Conservation (phyloP, 2,888 invertebrate genomes). For the Pachycephus smyrnensis region DNA sequence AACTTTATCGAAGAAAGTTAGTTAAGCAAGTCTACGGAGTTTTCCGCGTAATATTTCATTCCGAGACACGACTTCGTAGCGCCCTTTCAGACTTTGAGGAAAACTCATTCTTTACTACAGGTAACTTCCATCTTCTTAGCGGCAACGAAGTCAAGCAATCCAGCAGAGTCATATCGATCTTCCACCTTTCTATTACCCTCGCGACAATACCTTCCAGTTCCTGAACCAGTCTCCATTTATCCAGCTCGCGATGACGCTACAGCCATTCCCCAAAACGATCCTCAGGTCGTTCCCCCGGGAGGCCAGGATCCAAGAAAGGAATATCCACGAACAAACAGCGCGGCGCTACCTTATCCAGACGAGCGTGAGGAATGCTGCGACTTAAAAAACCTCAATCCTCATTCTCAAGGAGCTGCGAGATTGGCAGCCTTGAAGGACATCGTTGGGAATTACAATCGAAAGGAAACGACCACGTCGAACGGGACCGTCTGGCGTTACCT, state of each 20-base stretch:
- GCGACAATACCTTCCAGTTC: not conserved
- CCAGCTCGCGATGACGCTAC: slow-evolving; percentile 7
- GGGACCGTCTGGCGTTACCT: not conserved
- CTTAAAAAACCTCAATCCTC: not conserved
- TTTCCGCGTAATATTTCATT: not conserved
- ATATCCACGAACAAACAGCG: slow-evolving; percentile 1
- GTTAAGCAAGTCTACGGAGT: not conserved
- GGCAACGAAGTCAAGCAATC: not conserved
- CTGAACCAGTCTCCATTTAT: not conserved
- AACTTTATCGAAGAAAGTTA: not conserved
- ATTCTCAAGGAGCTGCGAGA: not conserved
- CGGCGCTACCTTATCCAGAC: not conserved
- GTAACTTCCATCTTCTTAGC: not conserved
- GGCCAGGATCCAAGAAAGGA: slow-evolving; percentile 18
- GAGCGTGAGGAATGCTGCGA: not conserved
- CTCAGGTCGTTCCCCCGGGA: slow-evolving; percentile 16
- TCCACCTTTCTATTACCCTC: not conserved
- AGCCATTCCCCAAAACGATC: slow-evolving; percentile 17
- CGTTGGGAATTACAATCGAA: not conserved
- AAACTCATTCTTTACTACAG: not conserved
- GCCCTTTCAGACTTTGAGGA: not conserved
- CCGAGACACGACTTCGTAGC: not conserved
- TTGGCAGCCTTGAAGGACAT: not conserved
- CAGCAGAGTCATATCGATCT: not conserved
- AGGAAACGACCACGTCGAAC: not conserved